Evolutionary conservation across 2,797 vertebrate species (phyloP), one percentile per base, ranked within the genome.

Genomic region (Coranthus polyacanthus): DNA sequence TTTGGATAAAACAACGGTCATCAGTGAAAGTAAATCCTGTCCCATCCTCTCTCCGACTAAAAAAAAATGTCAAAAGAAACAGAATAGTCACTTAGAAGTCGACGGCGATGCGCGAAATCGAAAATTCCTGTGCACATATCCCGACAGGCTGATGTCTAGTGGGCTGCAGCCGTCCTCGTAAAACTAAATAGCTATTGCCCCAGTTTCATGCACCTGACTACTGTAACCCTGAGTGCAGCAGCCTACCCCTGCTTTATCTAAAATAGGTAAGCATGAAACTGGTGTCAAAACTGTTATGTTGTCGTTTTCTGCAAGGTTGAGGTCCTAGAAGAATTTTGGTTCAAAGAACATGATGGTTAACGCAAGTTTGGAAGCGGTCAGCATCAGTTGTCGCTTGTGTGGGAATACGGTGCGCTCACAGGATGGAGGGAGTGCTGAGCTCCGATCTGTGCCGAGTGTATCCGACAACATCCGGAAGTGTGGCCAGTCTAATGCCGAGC

Each of bases 311-410:
- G 17, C 3, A 3, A 21, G 34, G 26, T 55, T 53, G 16, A 39
- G 38, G 49, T 79, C 69, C 54, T 21, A 65, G 11, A 54, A 3
- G 3, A 17, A 18, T 51, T 17, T 60, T 38, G 46, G 52, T 20
- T 18, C 32, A n/a, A 51, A 63, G 44, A 78, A 66, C 21, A 39
- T 20, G 47, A 32, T 50, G 71, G 63, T 77, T 74, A 51, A 45
- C 39, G 84, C 72, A 92, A 92, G 91, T 92, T 92, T 85, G 11
- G n/a, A 81, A 78, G 68, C 82, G 61, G 68, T 22, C 88, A 78
- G 82, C 83, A 80, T 88, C 88, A 88, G 83, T 85, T 89, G 75
- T 77, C 75, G 84, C 79, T 69, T 62, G 43, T 83, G 72, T 39
- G 75, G 74, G 86, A 89, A 86, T 66, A 36, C 78, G 5, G 80